These are phyloP conservation scores for Myripristis jacobus DNA, from an alignment of 2,797 vertebrate species.

Conservation along the genomic window DNA sequence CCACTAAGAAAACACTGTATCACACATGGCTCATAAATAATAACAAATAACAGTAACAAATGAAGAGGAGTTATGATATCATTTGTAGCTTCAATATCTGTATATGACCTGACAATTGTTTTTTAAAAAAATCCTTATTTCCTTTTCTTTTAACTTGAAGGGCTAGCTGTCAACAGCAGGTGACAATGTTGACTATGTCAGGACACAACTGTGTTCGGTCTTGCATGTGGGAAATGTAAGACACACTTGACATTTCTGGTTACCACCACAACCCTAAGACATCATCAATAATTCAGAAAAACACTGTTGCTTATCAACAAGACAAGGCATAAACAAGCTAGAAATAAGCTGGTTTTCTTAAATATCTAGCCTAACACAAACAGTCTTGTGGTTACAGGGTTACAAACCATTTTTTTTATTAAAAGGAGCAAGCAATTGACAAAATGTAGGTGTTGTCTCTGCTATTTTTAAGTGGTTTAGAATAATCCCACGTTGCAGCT, in stretches of 20 bases:
- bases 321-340: too few relatives aligned
- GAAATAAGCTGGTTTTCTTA: not conserved
- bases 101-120: not conserved
- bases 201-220: not conserved
- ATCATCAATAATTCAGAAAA: slow-evolving; percentile 49
- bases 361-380: not conserved
- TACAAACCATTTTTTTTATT: not conserved
- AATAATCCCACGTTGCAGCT: not conserved
- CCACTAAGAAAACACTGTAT: slow-evolving; percentile 17
- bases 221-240: slow-evolving; percentile 1
- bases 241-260: slow-evolving; percentile 40
- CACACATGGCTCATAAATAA: slow-evolving; percentile 32
- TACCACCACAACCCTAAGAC: slow-evolving; percentile 27
- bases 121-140: not conserved
- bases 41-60: slow-evolving; percentile 29
- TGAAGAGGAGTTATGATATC: not conserved
- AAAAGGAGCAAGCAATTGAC: not conserved
- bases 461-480: not conserved
- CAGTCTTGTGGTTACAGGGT: not conserved
- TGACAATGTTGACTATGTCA: slow-evolving; percentile 24
- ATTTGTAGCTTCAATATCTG: not conserved
- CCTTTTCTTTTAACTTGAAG: slow-evolving; percentile 32
- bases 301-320: slow-evolving; percentile 5
- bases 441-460: slow-evolving; percentile 21
- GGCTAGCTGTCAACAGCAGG: slow-evolving; percentile 31